Base-by-base conservation (phyloP, 1,140 invertebrate genomes). In the Drosophila pallidifrons region DNA sequence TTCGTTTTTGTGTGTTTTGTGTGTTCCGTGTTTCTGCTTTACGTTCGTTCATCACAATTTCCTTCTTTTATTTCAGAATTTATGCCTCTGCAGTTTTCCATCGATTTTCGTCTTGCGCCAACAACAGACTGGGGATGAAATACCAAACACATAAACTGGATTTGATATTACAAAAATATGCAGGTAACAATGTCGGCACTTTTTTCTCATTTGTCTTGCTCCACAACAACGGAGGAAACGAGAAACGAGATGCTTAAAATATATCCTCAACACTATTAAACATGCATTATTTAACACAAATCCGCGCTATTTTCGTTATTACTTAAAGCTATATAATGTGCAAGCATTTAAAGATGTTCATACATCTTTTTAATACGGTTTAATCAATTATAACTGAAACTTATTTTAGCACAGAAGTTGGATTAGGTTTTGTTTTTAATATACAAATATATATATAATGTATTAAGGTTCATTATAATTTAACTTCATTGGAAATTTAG, bases 61-160 rank as follows among this genome's bases (percentile, higher is more conserved):
- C 38, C 63, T 49, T 67, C 69, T 52, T 25, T 69, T 25, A 51
- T 58, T 87, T 13, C 88, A 91, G 88, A 91, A 79, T 82, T 77
- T 75, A 82, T 91, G 83, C 75, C 83, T 77, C 52, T 85, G 83
- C 88, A 86, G 82, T 79, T 88, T 91, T 88, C 77, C 83, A 91
- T 91, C 85, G 89, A 91, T 88, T 91, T 91, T 89, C 74, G 77
- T 82, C 65, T 81, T 79, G 68, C 81, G 75, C 77, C 81, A 81
- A 80, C 79, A 91, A 91, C 80, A 89, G 87, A 92, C 83, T 91
- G 91, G 91, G 91, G 91, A 92, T 92, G 91, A 92, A 91, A 92
- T 64, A 81, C 90, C 83, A 79, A 91, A 76, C 78, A 85, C 69
- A 91, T 82, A 91, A 78, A 88, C 91, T 77, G 87, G 83, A 92